Base-by-base conservation (phyloP, 2,113 vertebrate genomes). In the Coreoperca whiteheadi region DNA sequence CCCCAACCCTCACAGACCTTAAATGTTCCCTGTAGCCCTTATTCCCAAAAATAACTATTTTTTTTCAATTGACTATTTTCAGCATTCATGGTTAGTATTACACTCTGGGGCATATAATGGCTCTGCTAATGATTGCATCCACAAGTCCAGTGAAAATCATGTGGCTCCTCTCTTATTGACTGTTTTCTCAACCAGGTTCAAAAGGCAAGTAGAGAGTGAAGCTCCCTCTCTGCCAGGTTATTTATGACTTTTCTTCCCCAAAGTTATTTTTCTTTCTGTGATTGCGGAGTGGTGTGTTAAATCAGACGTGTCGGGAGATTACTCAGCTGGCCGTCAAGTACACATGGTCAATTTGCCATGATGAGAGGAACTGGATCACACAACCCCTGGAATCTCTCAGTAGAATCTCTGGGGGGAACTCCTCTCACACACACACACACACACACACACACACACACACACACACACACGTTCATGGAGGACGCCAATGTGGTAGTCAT, bases 401-500 rank as follows among this genome's bases (percentile, higher is more conserved):
- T 79, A 88, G 81, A 90, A 74, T 92, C 91, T 86, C 90, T 51
- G 8, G 90, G 84, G 91, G 86, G 63, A 75, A 69, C 76, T 73
- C 78, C 77, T 67, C 82, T 28, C 71, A 79, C 56, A 65, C 76
- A 79, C 85, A 79, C 74, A 82, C 71, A 79, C 56, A 65, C 73
- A 79, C 85, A 83, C 69, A 54, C 56, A 46, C 81, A 82, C 76
- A 79, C 69, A 80, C 74, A 77, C 66, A 66, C 74, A 79, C 71
- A 82, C 46, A 87, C 59, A 73, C 75, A 85, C 81, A 78, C 61
- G 50, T n/a, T 48, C 70, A 83, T n/a, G 70, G 60, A 77, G 60
- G 72, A 86, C 69, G 84, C 89, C 94, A 95, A 95, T 94, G 88
- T 94, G 95, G 95, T 94, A 95, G 94, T 93, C 94, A 95, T 96